Evolutionary conservation across 2,888 invertebrate species (phyloP), one percentile per base, ranked within the genome.

Genomic region (Atherix ibis): DNA sequence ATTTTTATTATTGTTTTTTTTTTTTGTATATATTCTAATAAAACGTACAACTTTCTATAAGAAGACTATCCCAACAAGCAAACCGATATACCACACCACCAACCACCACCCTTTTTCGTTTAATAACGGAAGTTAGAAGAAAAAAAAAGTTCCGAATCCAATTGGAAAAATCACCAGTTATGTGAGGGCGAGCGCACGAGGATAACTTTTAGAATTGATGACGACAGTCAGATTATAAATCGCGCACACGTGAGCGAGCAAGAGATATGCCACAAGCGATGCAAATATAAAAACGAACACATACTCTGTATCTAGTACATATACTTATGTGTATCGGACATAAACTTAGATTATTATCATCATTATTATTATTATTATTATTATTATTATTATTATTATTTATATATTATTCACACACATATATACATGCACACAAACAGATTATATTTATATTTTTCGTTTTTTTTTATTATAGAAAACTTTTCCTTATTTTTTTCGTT

Each of bases 1-100:
- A 27, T 34, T 34, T 12, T 10, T 29, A 19, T 29, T 30, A 34
- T 30, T 30, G 22, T 29, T 12, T 18, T 19, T 18, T 19, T 18
- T n/a, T n/a, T 18, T 18, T 28, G 17, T 29, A 24, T 15, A 27
- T 31, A 26, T 31, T 36, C 36, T 36, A 36, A 36, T 36, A 36
- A n/a, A 36, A 36, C 36, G 32, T 36, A 36, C 36, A 31, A 36
- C 36, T 36, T 36, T 36, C 36, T 36, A 27, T 17, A 16, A 27
- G 27, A 36, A 36, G 36, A 36, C 36, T 36, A 36, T 36, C 36
- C 36, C 36, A 36, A 36, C 36, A 36, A 27, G 31, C 30, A 31
- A 25, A 31, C 24, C 27, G 24, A 35, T 25, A 31, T 18, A 26
- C 31, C 31, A 27, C 13, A 13, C 29, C 9, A 26, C 30, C 13